phyloP scores from a whole-genome alignment of 2,888 invertebrate species.

The Orthosia gothica region DNA sequence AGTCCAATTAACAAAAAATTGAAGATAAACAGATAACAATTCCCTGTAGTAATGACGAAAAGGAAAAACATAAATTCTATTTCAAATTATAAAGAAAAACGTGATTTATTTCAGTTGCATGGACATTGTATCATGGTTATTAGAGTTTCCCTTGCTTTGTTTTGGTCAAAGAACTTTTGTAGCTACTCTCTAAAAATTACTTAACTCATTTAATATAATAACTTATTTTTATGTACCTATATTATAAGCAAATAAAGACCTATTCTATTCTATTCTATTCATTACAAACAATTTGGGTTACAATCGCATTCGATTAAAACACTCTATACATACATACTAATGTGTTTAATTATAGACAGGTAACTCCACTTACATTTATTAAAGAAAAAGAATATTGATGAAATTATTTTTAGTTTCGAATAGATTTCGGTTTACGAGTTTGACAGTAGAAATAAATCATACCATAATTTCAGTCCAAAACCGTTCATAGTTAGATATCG shows the following conservation, averaged over 20 bases:
- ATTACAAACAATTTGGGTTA: slow-evolving; percentile 11
- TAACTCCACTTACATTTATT: not conserved
- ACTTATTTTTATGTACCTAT: no score
- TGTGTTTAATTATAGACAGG: not conserved
- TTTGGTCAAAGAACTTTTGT: slow-evolving; percentile 14
- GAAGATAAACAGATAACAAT: not conserved
- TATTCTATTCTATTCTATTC: no score
- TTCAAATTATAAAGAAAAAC: not conserved
- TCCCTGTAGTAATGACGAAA: not conserved
- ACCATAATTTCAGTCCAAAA: no score
- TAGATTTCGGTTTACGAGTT: not conserved
- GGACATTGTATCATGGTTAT: not conserved
- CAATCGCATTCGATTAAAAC: not conserved
- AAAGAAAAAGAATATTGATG: not conserved
- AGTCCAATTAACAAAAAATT: no score
- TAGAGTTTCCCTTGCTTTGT: not conserved
- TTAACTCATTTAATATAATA: not conserved
- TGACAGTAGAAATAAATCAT: no score
- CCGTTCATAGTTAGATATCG: no score
- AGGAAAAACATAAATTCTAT: not conserved
- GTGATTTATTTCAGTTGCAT: not conserved
- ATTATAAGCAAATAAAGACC: no score
- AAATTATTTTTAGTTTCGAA: no score
- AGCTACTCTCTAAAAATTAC: slow-evolving; percentile 27
- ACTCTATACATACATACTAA: not conserved